Evolutionary conservation across 2,113 vertebrate species (phyloP).

Genomic region (Turdus rufiventris): DNA sequence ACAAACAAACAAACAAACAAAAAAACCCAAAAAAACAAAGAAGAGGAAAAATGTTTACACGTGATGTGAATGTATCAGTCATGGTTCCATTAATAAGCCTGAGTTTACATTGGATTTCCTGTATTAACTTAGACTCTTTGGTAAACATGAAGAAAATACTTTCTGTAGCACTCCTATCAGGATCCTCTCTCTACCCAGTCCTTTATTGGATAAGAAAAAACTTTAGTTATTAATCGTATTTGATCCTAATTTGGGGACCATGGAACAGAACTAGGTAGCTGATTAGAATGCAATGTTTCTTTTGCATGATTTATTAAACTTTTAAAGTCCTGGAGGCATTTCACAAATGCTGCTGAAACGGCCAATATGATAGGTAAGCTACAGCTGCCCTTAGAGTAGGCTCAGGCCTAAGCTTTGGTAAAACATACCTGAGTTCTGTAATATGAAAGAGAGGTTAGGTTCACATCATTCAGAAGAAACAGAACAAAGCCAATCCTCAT

Average conservation of each 20-base stretch:
- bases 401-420: neutral
- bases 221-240: neutral
- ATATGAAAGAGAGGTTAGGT: neutral
- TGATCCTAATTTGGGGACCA: neutral
- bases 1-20: no score
- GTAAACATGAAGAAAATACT: neutral
- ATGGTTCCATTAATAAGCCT: neutral
- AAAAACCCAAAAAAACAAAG: no score
- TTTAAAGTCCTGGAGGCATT: neutral
- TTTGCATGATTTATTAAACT: neutral
- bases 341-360: neutral
- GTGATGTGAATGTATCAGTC: neutral
- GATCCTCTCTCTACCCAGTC: neutral
- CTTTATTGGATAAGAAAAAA: neutral
- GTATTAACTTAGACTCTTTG: neutral
- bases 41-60: neutral
- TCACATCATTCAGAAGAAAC: neutral
- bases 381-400: neutral
- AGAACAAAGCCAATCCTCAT: rapidly evolving
- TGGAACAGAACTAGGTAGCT: neutral
- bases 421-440: neutral
- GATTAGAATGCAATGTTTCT: neutral
- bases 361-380: neutral
- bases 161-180: neutral
- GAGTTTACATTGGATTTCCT: neutral